Percentiles rank a stretch among this genome's conserved stretches.
Evolutionary conservation across 2,797 vertebrate species (phyloP).

Genomic region (Tokudaia tokunoshimensis): DNA sequence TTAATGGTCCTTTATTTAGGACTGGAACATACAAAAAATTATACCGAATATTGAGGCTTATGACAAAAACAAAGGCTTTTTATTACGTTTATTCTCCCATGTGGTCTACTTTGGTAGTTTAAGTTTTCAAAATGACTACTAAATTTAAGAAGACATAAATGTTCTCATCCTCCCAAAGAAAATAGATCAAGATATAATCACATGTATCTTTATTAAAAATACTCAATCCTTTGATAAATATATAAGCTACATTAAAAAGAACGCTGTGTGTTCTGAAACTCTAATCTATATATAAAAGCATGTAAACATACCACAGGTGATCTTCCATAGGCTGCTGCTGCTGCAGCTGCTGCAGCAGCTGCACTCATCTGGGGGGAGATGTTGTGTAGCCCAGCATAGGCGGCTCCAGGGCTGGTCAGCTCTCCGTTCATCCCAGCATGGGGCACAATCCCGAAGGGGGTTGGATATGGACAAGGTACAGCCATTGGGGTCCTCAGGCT

Average conservation of each 20-base stretch:
- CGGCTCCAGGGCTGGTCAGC: slow-evolving; percentile 95
- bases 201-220: neutral
- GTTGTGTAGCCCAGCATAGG: slow-evolving; percentile 96
- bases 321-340: slow-evolving; percentile 95
- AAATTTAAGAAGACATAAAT: neutral
- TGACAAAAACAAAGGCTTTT: slow-evolving; percentile 5
- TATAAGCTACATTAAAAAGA: neutral
- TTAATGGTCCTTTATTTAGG: neutral
- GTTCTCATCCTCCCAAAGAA: slow-evolving; percentile 26
- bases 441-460: slow-evolving; percentile 97
- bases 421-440: slow-evolving; percentile 98
- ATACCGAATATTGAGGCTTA: neutral
- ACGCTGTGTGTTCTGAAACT: neutral
- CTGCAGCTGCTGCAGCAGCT: slow-evolving; percentile 90
- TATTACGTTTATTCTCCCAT: neutral
- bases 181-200: neutral
- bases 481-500: slow-evolving; percentile 97
- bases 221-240: neutral
- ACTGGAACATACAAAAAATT: neutral
- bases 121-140: neutral
- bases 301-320: slow-evolving; percentile 93
- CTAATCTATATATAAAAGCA: neutral
- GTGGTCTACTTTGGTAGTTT: neutral
- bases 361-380: slow-evolving; percentile 99
- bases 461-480: slow-evolving; percentile 96